A percentile compares a stretch with the other conserved stretches of the same genome.
These are phyloP conservation scores for Eucidaris tribuloides DNA, from an alignment of 35 echinoderm and acorn worm genomes.

Conservation along the genomic window DNA sequence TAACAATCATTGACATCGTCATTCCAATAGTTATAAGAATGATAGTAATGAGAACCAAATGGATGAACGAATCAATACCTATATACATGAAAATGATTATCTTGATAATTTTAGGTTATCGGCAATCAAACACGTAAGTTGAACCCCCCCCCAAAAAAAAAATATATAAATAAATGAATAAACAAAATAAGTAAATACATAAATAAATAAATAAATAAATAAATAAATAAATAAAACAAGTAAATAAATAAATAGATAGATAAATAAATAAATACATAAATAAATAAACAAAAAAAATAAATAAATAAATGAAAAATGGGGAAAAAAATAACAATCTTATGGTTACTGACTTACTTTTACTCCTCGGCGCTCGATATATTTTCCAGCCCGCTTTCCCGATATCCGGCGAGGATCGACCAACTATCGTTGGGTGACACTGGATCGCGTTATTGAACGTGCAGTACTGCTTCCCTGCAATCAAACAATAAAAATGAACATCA, in stretches of 20 bases:
- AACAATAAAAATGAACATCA: too few species aligned
- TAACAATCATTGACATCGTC: too few species aligned
- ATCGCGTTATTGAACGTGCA: conserved; percentile 11
- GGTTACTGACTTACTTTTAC: neutral
- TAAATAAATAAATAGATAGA: neutral
- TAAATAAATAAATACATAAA: neutral
- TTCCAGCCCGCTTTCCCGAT: neutral
- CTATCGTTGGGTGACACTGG: conserved; percentile 6
- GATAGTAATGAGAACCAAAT: too few species aligned
- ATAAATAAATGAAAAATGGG: neutral
- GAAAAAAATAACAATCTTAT: neutral
- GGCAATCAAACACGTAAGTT: too few species aligned
- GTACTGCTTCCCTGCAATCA: conserved; percentile 20
- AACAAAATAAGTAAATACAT: too few species aligned
- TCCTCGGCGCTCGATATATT: conserved; percentile 6
- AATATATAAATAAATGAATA: too few species aligned
- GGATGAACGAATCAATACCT: too few species aligned
- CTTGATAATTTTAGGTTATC: too few species aligned
- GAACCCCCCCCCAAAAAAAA: too few species aligned
- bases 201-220: neutral
- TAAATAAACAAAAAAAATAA: neutral
- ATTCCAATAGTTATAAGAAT: too few species aligned
- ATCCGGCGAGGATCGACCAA: neutral
- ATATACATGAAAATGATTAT: too few species aligned
- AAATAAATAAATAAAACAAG: neutral